Conservation (phyloP, 2,888 invertebrate genomes). For the Apoda limacodes region DNA sequence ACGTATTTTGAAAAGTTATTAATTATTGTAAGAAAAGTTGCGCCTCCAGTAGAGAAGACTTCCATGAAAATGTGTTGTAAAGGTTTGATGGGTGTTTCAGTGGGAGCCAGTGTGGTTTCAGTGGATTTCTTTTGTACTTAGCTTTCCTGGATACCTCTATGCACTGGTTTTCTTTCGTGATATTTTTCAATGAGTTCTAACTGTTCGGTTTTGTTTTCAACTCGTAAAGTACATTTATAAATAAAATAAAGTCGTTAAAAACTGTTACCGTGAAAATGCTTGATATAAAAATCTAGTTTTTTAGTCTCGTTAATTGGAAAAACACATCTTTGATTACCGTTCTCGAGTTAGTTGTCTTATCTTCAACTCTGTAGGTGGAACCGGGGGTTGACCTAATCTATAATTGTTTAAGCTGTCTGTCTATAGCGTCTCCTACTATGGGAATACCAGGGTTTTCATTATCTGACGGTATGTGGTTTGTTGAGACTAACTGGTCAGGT, state of each 20-base stretch:
- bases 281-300: conserved; percentile 19
- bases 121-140: conserved; percentile 16
- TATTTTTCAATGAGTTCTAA: no score
- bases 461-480: no score
- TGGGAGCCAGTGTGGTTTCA: conserved; percentile 22
- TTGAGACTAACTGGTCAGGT: no score
- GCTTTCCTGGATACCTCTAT: no score
- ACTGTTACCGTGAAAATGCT: conserved; percentile 14
- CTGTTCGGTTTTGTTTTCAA: conserved; percentile 18
- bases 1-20: conserved; percentile 14
- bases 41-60: conserved; percentile 12
- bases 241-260: conserved; percentile 19
- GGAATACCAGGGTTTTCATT: no score
- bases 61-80: conserved; percentile 24
- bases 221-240: conserved; percentile 14
- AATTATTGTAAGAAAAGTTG: conserved; percentile 11
- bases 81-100: conserved; percentile 22
- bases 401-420: no score
- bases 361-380: no score
- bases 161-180: no score
- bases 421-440: no score
- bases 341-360: no score
- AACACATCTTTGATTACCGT: conserved; percentile 3
- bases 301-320: conserved; percentile 3
- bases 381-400: no score